A percentile compares a stretch with the other conserved stretches of the same genome.
phyloP scores from a whole-genome alignment of 2,113 vertebrate species.

The Colius striatus region DNA sequence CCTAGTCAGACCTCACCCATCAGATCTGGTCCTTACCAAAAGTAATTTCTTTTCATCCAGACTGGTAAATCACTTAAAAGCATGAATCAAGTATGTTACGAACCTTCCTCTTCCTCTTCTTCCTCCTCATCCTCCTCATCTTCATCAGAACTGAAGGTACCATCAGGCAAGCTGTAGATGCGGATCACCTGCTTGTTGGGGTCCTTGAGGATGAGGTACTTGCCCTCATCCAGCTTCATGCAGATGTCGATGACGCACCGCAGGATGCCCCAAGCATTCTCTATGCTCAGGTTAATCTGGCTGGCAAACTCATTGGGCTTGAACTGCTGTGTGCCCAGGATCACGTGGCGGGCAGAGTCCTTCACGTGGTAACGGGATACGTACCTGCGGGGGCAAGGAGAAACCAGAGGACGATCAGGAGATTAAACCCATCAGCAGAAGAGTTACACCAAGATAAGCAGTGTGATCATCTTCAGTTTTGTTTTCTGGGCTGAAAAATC shows the following conservation, averaged over 20 bases:
- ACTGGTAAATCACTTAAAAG: neutral
- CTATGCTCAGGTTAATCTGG: slow-evolving; percentile 99
- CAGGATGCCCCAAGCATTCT: slow-evolving; percentile 98
- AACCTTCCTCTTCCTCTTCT: slow-evolving; percentile 93
- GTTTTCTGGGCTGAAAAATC: neutral
- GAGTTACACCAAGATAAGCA: neutral
- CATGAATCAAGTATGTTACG: neutral
- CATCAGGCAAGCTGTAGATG: slow-evolving; percentile 96
- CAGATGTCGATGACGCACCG: slow-evolving; percentile 98
- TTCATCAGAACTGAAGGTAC: slow-evolving; percentile 98
- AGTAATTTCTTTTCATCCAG: neutral
- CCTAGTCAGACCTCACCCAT: neutral
- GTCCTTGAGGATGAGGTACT: slow-evolving; percentile 99
- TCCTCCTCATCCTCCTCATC: slow-evolving; percentile 98
- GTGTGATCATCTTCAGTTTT: neutral
- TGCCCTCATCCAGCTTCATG: slow-evolving; percentile 98
- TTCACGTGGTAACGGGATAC: slow-evolving; percentile 98
- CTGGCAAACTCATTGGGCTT: slow-evolving; percentile 99
- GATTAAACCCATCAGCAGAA: neutral
- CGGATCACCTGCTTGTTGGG: slow-evolving; percentile 99
- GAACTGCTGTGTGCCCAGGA: slow-evolving; percentile 98
- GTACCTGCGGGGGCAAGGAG: slow-evolving; percentile 74
- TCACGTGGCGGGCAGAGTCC: slow-evolving; percentile 93
- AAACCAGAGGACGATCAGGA: neutral
- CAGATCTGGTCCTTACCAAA: neutral